phyloP scores from a whole-genome alignment of 2,888 invertebrate species.

The Clitarchus hookeri region DNA sequence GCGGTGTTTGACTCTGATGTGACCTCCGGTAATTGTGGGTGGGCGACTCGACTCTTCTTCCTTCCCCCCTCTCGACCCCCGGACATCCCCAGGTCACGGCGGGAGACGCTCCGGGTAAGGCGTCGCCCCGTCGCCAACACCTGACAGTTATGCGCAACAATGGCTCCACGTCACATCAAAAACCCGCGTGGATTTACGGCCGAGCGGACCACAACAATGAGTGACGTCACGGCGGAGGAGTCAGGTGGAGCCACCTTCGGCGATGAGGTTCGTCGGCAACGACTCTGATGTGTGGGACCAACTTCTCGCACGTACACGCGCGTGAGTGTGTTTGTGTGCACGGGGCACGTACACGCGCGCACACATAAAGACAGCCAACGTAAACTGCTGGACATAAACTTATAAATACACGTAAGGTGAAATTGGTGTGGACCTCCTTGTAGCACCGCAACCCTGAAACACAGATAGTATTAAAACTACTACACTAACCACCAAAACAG shows the following conservation, averaged over 20 bases:
- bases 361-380: background rate
- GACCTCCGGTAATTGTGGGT: conserved; percentile 14
- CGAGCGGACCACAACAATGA: conserved; percentile 14
- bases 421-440: too few relatives aligned
- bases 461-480: too few relatives aligned
- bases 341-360: background rate
- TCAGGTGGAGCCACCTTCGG: conserved; percentile 14
- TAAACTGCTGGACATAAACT: background rate
- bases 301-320: background rate
- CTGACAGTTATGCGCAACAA: conserved; percentile 14
- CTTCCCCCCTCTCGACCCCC: background rate
- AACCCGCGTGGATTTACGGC: conserved; percentile 14
- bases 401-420: background rate
- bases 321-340: background rate
- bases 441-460: too few relatives aligned
- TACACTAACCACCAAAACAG: too few relatives aligned
- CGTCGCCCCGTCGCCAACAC: conserved; percentile 14
- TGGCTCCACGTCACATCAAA: background rate
- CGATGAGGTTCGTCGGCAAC: conserved; percentile 7
- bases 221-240: conserved; percentile 14
- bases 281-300: background rate
- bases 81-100: background rate
- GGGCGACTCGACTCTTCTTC: background rate
- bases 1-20: conserved; percentile 7
- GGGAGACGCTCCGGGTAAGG: background rate